Evolutionary conservation across 2,113 vertebrate species (phyloP).

Genomic region (Oxyruncus cristatus): DNA sequence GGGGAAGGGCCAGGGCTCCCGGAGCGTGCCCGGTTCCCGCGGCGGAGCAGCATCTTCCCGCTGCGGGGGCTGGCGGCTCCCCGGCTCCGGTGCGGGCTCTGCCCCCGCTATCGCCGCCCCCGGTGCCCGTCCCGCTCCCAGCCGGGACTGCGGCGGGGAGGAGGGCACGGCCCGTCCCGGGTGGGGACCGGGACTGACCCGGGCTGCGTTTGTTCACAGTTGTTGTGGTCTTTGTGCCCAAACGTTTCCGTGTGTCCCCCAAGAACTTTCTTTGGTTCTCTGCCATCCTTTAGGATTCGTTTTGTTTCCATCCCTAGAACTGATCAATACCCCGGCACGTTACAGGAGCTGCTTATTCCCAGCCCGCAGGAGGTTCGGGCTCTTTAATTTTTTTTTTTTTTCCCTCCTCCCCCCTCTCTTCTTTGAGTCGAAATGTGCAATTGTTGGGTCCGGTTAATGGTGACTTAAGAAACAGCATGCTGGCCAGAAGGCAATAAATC

Average conservation of each 20-base stretch:
- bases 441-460: slow-evolving; percentile 71
- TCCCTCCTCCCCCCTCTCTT: background rate
- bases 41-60: background rate
- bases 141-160: background rate
- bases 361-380: background rate
- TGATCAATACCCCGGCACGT: background rate
- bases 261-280: background rate
- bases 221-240: background rate
- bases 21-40: background rate
- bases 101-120: background rate
- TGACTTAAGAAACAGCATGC: slow-evolving; percentile 78
- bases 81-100: background rate
- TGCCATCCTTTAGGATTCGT: background rate
- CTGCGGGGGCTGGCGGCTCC: background rate
- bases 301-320: background rate
- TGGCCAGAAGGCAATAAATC: slow-evolving; percentile 89
- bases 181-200: background rate
- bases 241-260: rapidly evolving
- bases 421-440: slow-evolving; percentile 63
- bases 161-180: background rate
- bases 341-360: background rate
- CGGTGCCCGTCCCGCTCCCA: background rate
- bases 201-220: background rate
- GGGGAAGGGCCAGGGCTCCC: background rate
- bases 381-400: background rate